These are phyloP conservation scores for Strigamia transsilvanica DNA, from an alignment of 2,888 invertebrate species.

Conservation along the genomic window DNA sequence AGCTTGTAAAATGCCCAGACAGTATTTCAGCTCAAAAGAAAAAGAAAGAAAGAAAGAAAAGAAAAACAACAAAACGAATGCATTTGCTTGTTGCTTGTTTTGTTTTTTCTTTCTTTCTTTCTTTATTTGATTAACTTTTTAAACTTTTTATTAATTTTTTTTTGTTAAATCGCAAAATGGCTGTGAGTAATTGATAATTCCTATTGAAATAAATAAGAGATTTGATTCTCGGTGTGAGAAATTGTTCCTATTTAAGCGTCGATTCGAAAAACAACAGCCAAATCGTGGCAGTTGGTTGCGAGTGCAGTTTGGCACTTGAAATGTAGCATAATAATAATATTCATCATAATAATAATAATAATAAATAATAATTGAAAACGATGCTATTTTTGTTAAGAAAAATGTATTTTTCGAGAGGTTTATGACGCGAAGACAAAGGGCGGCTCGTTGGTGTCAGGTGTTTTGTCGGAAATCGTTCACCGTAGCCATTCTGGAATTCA, in stretches of 20 bases:
- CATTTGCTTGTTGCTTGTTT: no score
- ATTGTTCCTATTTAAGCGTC: conserved; percentile 18
- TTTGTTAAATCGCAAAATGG: not conserved
- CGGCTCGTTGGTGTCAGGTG: conserved; percentile 38
- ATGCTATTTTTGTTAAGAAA: not conserved
- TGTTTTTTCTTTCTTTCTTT: not conserved
- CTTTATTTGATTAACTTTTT: not conserved
- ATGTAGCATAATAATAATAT: not conserved
- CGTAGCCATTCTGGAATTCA: conserved; percentile 39
- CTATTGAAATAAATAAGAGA: conserved; percentile 7
- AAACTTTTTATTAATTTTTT: not conserved
- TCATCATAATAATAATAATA: not conserved
- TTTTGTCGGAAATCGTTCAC: conserved; percentile 49
- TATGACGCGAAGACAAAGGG: not conserved
- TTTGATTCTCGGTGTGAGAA: not conserved
- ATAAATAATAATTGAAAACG: no score
- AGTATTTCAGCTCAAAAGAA: conserved; percentile 26
- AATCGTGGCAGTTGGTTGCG: not conserved
- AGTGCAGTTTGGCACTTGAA: not conserved
- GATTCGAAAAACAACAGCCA: conserved; percentile 4
- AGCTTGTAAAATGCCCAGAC: conserved; percentile 10
- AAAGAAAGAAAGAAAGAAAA: no score
- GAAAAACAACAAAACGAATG: no score
- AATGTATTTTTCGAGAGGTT: not conserved
- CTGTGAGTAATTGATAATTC: conserved; percentile 38